These are phyloP conservation scores for Polietes domitor DNA, from an alignment of 2,888 invertebrate genomes.

Conservation along the genomic window DNA sequence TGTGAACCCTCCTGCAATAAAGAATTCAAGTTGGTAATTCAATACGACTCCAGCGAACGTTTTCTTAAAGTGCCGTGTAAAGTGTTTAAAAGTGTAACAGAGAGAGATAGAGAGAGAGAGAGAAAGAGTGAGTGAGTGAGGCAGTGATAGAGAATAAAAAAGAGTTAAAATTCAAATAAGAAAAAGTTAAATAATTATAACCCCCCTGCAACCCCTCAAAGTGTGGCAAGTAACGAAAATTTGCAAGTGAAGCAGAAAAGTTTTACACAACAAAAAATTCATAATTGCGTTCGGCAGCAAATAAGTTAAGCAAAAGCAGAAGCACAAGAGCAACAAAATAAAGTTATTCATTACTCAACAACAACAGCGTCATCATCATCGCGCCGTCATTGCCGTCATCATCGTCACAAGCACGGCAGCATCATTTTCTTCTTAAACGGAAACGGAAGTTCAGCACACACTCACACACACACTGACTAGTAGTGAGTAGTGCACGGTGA, in stretches of 20 bases:
- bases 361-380: background rate
- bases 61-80: background rate
- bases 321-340: background rate
- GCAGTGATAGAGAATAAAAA: too few relatives aligned
- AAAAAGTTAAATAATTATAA: background rate
- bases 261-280: conserved; percentile 25
- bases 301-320: background rate
- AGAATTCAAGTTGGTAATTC: too few relatives aligned
- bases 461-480: background rate
- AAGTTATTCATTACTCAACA: conserved; percentile 1
- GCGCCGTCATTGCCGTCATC: background rate
- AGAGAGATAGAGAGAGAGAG: too few relatives aligned
- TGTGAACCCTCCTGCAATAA: too few relatives aligned
- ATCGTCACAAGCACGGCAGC: too few relatives aligned
- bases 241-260: background rate
- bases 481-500: background rate
- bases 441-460: conserved; percentile 36
- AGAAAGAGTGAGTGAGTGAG: too few relatives aligned
- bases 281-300: conserved; percentile 28
- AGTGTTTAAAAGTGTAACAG: background rate
- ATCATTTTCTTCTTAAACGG: conserved; percentile 17
- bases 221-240: background rate
- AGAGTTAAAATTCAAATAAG: too few relatives aligned
- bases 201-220: background rate
- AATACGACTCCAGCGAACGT: background rate